A percentile compares a stretch with the other conserved stretches of the same genome.
These are phyloP conservation scores for Cacatua alba DNA, from an alignment of 2,113 vertebrate species.

Conservation along the genomic window DNA sequence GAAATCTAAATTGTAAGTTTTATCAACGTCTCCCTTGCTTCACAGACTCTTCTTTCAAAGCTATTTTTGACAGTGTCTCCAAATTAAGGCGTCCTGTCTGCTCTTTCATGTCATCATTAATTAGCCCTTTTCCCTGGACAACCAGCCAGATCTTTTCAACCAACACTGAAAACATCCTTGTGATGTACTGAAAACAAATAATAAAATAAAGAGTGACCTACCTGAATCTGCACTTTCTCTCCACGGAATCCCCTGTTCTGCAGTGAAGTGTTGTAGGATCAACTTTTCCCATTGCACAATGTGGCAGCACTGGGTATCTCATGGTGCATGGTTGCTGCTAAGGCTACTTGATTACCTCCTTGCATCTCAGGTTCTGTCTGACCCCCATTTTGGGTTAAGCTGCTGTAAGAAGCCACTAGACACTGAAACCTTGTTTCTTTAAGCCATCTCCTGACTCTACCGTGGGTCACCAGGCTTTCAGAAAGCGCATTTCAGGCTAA, in stretches of 20 bases:
- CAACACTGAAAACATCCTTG: neutral
- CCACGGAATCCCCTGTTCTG: neutral
- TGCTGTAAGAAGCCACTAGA: neutral
- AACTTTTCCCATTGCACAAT: neutral
- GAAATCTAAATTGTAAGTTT: neutral
- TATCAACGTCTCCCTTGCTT: neutral
- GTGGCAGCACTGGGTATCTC: neutral
- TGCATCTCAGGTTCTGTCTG: neutral
- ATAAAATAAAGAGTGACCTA: neutral
- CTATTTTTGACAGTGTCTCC: neutral
- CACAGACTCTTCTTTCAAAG: neutral
- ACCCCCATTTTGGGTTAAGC: neutral
- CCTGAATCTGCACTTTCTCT: neutral
- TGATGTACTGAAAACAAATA: neutral
- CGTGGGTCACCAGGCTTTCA: neutral
- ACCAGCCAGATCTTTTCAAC: neutral
- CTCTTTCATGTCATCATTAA: neutral
- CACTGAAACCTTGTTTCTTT: neutral
- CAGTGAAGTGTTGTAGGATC: neutral
- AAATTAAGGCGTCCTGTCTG: neutral
- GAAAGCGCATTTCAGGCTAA: neutral
- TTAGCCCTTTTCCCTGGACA: neutral
- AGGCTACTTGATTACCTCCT: neutral
- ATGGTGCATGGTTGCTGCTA: neutral
- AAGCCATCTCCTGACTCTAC: neutral